Base-by-base conservation (phyloP, 2,888 invertebrate genomes). In the Volucella inflata region DNA sequence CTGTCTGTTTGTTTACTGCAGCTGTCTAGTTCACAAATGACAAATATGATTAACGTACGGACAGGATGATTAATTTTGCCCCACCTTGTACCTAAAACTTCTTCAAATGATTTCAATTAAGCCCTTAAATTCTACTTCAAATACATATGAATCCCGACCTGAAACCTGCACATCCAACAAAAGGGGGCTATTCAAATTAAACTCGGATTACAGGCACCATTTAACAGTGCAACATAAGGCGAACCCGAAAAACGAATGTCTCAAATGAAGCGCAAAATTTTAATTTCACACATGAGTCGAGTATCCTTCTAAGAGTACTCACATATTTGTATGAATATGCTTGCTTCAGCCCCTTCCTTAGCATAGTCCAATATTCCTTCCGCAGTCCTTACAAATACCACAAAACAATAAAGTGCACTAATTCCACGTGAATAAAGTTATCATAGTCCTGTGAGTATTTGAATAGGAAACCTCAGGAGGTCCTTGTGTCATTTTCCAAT, bases 241-340 rank as follows among this genome's bases (percentile, higher is more conserved):
- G 10, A 3, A 11, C 11, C 11, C 8, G 11, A 50, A 14, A 57
- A 30, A 48, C 50, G 42, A 53, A 70, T 62, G 53, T 62, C 60
- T 6, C 53, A 68, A 77, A 60, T 62, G 62, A 68, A 77, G 60
- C 53, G 30, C 68, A 62, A 77, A 70, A 78, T 50, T 53, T 70
- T 64, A 70, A 78, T 44, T 68, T 70, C 46, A 17, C 70, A 70
- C 64, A 75, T 62, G 68, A 78, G 48, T 62, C 62, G 42, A 9
- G 36, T 16, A 10, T 50, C 42, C 42, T 30, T 30, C 21, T 21
- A 4, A 30, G 30, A 4, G 1, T 21, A 8, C 21, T n/a, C n/a
- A n/a, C n/a, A n/a, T n/a, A n/a, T n/a, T n/a, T n/a, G 14, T 40
- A 57, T 65, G 57, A 75, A 14, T 64, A 48, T 50, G 42, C 57